Percentiles rank a stretch among this genome's conserved stretches.
Evolutionary conservation across 2,888 invertebrate species (phyloP).

Genomic region (Aspidapion aeneum): DNA sequence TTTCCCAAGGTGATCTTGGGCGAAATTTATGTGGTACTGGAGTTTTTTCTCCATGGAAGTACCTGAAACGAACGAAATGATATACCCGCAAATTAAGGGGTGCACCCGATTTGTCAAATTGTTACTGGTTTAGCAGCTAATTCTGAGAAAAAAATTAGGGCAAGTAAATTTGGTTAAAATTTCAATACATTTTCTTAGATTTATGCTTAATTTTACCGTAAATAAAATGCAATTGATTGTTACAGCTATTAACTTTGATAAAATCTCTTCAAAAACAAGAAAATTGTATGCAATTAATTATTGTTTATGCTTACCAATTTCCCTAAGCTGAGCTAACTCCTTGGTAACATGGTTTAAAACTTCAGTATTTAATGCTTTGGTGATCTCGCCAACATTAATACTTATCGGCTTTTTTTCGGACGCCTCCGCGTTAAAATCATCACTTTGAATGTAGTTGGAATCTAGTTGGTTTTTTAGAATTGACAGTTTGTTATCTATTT

Average conservation of each 20-base stretch:
- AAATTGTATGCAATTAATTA: no score
- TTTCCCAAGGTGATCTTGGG: constrained; percentile 77
- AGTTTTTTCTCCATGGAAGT: constrained; percentile 68
- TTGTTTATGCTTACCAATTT: constrained; percentile 72
- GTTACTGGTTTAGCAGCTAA: no score
- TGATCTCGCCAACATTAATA: constrained; percentile 78
- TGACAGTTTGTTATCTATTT: constrained; percentile 76
- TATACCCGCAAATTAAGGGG: no score
- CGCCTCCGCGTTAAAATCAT: constrained; percentile 83
- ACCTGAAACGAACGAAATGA: not conserved
- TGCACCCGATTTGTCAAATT: no score
- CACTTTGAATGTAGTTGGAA: constrained; percentile 71
- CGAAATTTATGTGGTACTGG: constrained; percentile 80
- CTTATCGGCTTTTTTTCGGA: constrained; percentile 85
- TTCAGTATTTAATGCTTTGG: constrained; percentile 79
- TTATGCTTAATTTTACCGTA: no score
- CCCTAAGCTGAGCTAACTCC: constrained; percentile 74
- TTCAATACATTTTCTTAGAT: no score
- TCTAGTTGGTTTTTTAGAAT: constrained; percentile 80
- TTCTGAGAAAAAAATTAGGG: no score
- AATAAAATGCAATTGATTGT: no score
- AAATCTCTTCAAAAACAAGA: no score
- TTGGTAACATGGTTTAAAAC: constrained; percentile 78
- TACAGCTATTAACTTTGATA: no score
- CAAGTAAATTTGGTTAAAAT: no score